Evolutionary conservation across 2,113 vertebrate genomes (phyloP).

Genomic region (Urocynchramus pylzowi): DNA sequence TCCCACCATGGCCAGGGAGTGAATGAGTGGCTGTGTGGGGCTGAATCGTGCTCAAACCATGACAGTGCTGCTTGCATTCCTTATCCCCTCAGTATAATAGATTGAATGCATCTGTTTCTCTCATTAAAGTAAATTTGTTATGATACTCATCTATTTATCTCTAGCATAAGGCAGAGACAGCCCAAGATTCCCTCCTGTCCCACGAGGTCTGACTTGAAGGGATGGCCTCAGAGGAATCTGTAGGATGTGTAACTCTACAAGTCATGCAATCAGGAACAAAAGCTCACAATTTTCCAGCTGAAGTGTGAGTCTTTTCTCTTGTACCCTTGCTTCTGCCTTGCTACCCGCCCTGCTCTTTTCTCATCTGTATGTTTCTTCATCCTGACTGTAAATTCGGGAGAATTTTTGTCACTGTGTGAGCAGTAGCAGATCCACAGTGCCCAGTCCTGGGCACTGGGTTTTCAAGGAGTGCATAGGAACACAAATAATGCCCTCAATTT

Average conservation of each 20-base stretch:
- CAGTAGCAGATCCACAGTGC: not conserved
- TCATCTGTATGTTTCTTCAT: not conserved
- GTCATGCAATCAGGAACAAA: not conserved
- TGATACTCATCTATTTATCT: not conserved
- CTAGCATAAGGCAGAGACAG: not conserved
- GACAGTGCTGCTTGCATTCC: not conserved
- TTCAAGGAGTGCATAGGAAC: not conserved
- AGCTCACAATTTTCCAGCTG: not conserved
- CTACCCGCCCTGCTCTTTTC: not conserved
- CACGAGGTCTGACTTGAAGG: not conserved
- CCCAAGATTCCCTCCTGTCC: not conserved
- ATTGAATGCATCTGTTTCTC: not conserved
- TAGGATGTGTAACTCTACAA: not conserved
- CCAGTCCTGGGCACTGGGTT: rapidly evolving
- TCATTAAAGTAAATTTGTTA: not conserved
- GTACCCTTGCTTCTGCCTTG: not conserved
- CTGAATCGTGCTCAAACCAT: rapidly evolving
- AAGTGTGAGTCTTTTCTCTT: not conserved
- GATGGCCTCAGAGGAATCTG: not conserved
- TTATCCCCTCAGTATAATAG: not conserved
- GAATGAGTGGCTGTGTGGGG: too few species aligned
- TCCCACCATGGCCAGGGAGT: too few species aligned
- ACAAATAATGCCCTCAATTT: not conserved
- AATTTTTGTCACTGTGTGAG: not conserved
- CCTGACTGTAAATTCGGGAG: not conserved